phyloP scores from a whole-genome alignment of 2,113 vertebrate species.

The Pterocles orientalis region DNA sequence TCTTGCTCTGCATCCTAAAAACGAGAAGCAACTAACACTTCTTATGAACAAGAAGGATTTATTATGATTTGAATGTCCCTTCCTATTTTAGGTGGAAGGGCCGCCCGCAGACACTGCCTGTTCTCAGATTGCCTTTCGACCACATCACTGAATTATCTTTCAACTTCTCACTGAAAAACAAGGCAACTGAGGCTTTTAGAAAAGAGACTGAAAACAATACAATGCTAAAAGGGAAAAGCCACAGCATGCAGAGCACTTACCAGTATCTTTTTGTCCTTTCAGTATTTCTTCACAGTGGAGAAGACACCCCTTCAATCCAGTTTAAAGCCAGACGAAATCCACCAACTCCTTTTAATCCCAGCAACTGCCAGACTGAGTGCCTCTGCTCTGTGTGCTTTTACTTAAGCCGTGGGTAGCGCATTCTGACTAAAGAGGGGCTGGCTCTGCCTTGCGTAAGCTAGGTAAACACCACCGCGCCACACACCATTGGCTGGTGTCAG shows the following conservation, averaged over 20 bases:
- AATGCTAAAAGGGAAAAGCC: background rate
- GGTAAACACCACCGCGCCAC: conserved; percentile 57
- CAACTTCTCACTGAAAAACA: background rate
- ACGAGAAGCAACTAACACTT: background rate
- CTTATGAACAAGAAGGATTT: background rate
- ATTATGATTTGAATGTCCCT: background rate
- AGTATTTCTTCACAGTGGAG: background rate
- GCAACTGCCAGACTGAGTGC: conserved; percentile 39
- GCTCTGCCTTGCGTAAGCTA: conserved; percentile 63
- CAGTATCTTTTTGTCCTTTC: background rate
- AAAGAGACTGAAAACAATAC: background rate
- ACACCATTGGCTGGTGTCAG: conserved; percentile 49
- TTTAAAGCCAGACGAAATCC: conserved; percentile 24
- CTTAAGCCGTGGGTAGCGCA: conserved; percentile 55
- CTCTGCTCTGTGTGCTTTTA: conserved; percentile 59
- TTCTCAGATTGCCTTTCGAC: background rate
- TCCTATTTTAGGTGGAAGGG: background rate
- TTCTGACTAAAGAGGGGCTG: conserved; percentile 58
- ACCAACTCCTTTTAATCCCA: conserved; percentile 43
- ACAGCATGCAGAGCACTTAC: conserved; percentile 33
- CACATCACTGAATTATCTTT: background rate
- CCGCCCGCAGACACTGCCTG: background rate
- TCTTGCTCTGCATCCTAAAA: background rate
- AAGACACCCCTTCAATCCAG: background rate
- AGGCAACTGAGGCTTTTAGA: background rate